A percentile compares a stretch with the other conserved stretches of the same genome.
phyloP scores from a whole-genome alignment of 2,113 vertebrate species.

The Rhodinocichla rosea region DNA sequence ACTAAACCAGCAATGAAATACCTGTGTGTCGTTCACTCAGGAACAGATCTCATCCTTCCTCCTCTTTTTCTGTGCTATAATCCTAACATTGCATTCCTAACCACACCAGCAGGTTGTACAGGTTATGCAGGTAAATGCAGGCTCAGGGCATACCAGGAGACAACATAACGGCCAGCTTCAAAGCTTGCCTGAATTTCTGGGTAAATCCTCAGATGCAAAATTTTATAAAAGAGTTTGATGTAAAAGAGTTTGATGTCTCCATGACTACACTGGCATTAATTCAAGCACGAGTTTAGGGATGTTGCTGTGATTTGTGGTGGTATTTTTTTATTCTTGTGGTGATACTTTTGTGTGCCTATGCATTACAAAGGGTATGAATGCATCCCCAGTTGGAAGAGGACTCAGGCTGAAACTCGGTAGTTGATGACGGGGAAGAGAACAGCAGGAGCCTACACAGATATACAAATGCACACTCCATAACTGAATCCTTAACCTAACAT shows the following conservation, averaged over 20 bases:
- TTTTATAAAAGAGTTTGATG: neutral
- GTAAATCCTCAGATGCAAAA: neutral
- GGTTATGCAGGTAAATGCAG: neutral
- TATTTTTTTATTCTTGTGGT: neutral
- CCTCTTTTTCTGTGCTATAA: neutral
- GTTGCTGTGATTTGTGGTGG: neutral
- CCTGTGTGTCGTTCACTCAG: rapidly evolving
- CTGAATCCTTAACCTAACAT: neutral
- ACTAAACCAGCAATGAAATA: neutral
- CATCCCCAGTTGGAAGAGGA: neutral
- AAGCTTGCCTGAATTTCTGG: neutral
- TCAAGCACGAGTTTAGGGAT: neutral
- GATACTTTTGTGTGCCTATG: neutral
- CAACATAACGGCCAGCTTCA: neutral
- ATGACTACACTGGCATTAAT: neutral
- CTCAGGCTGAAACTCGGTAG: neutral
- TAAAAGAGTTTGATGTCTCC: neutral
- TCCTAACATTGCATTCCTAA: neutral
- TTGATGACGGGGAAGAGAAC: neutral
- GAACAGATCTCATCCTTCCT: neutral
- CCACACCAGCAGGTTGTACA: neutral
- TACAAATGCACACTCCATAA: neutral
- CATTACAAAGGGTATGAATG: neutral
- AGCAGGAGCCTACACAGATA: neutral
- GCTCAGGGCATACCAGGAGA: neutral